Percentiles rank a stretch among this genome's conserved stretches.
These are phyloP conservation scores for Chaunax sp. DNA, from an alignment of 2,797 vertebrate species.

Conservation along the genomic window DNA sequence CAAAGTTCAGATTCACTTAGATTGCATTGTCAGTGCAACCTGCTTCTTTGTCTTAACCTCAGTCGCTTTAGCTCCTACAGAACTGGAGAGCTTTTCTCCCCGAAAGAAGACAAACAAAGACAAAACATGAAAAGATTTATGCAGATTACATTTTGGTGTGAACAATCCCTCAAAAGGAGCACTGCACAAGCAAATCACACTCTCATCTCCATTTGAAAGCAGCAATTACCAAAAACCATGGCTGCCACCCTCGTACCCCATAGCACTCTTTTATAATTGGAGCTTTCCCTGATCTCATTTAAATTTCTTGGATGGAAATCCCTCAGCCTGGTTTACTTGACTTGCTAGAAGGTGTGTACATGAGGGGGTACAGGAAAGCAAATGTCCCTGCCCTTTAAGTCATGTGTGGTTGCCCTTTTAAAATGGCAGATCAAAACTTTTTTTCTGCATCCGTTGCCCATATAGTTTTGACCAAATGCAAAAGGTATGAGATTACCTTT, in stretches of 20 bases:
- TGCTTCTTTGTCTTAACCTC: neutral
- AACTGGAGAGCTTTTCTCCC: slow-evolving; percentile 7
- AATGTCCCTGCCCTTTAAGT: slow-evolving; percentile 49
- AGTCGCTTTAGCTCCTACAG: neutral
- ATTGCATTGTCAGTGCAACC: neutral
- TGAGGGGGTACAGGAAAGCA: slow-evolving; percentile 40
- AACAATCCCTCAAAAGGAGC: slow-evolving; percentile 22
- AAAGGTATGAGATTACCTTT: no score
- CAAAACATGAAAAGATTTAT: slow-evolving; percentile 8
- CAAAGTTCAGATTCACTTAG: slow-evolving; percentile 3
- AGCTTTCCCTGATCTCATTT: slow-evolving; percentile 52
- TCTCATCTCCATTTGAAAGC: slow-evolving; percentile 32
- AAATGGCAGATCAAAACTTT: slow-evolving; percentile 53
- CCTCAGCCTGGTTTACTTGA: slow-evolving; percentile 39
- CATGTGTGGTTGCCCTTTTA: slow-evolving; percentile 37
- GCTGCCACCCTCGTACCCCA: slow-evolving; percentile 30
- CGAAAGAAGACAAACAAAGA: slow-evolving; percentile 12
- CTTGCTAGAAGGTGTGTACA: slow-evolving; percentile 44
- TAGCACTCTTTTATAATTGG: slow-evolving; percentile 45
- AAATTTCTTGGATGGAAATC: slow-evolving; percentile 44
- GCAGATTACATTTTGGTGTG: slow-evolving; percentile 26
- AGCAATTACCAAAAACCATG: neutral
- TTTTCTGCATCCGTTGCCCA: no score
- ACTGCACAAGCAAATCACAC: slow-evolving; percentile 37
- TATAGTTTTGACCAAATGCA: no score